Percentiles rank a stretch among this genome's conserved stretches.
Evolutionary conservation across 1,140 invertebrate species (phyloP).

Genomic region (Cydia splendana): DNA sequence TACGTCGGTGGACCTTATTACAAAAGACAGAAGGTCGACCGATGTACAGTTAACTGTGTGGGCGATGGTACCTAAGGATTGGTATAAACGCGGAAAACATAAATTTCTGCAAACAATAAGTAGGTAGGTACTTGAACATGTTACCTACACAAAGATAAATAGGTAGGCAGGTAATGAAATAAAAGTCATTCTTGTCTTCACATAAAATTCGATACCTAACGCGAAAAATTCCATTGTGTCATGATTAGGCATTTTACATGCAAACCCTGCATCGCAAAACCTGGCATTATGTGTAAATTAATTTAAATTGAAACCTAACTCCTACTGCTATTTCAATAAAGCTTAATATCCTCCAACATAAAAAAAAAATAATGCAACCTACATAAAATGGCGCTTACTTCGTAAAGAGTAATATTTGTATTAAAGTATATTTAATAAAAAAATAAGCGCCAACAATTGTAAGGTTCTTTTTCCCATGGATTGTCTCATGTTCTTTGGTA

Average conservation of each 20-base stretch:
- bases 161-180: too few relatives aligned
- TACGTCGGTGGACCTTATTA: too few relatives aligned
- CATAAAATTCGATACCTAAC: neutral
- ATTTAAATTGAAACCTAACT: neutral
- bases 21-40: too few relatives aligned
- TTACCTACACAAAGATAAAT: too few relatives aligned
- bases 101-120: too few relatives aligned
- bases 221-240: conserved; percentile 15
- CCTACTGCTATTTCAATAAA: neutral
- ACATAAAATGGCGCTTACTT: neutral
- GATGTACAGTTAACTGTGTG: too few relatives aligned
- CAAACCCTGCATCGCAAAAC: neutral
- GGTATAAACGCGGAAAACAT: too few relatives aligned
- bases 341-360: neutral
- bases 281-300: conserved; percentile 21
- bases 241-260: conserved; percentile 8
- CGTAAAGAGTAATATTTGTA: neutral
- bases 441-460: neutral
- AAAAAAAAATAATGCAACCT: neutral
- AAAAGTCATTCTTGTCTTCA: too few relatives aligned
- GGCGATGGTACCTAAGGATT: too few relatives aligned
- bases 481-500: neutral
- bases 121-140: too few relatives aligned
- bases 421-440: neutral
- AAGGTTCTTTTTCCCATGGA: neutral